A percentile compares a stretch with the other conserved stretches of the same genome.
Conservation (phyloP, 1,140 invertebrate genomes). For the Oppia nitens region DNA sequence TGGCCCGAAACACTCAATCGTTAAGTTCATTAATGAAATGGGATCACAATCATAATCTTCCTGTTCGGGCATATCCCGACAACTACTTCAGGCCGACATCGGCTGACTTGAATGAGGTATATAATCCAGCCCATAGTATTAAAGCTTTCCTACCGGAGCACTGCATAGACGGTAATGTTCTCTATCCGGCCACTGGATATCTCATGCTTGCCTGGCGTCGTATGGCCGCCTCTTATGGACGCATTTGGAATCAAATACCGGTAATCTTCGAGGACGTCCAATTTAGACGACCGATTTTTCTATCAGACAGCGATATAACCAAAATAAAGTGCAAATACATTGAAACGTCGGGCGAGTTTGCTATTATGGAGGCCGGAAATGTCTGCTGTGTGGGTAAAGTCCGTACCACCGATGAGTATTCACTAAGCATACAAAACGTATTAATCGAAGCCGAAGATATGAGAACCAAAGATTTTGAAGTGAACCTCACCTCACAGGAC, state of each 20-base stretch:
- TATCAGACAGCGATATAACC: conserved; percentile 27
- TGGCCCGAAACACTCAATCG: conserved; percentile 34
- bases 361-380: conserved; percentile 69
- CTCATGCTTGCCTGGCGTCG: conserved; percentile 36
- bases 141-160: conserved; percentile 34
- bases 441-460: background rate
- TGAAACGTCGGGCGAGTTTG: conserved; percentile 69
- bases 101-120: conserved; percentile 14
- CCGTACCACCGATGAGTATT: conserved; percentile 23
- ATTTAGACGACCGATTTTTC: conserved; percentile 36
- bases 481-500: conserved; percentile 40
- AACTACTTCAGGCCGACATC: background rate
- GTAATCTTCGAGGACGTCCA: conserved; percentile 35
- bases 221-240: no score
- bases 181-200: conserved; percentile 39
- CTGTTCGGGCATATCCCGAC: conserved; percentile 11
- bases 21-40: conserved; percentile 32
- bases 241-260: conserved; percentile 30
- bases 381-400: conserved; percentile 54
- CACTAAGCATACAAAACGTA: background rate
- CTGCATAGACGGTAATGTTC: conserved; percentile 35
- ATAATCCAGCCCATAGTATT: conserved; percentile 15
- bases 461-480: conserved; percentile 19
- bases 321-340: conserved; percentile 76
- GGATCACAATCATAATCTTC: conserved; percentile 31